Conservation (phyloP, 2,888 invertebrate genomes). For the Hipparchia semele region DNA sequence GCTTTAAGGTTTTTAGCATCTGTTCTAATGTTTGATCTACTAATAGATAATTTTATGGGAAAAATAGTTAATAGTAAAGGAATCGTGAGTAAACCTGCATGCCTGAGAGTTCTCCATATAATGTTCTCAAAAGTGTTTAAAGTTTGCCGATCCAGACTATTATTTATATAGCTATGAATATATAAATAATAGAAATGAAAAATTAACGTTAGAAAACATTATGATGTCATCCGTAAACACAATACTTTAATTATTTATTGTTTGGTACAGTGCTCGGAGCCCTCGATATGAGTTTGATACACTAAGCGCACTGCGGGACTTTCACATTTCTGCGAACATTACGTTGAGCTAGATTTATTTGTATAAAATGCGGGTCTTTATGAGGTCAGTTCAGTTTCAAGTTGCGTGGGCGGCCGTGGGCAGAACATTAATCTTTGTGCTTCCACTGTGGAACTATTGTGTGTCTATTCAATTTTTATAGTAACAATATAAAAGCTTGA, state of each 20-base stretch:
- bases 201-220: too few relatives aligned
- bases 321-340: conserved; percentile 25
- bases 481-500: conserved; percentile 10
- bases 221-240: too few relatives aligned
- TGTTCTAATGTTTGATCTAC: too few relatives aligned
- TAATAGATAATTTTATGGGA: too few relatives aligned
- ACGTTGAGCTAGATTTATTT: conserved; percentile 30
- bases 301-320: conserved; percentile 30
- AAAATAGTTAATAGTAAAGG: too few relatives aligned
- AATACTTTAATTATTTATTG: conserved; percentile 6
- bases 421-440: conserved; percentile 21
- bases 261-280: neutral
- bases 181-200: too few relatives aligned
- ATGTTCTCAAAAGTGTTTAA: too few relatives aligned
- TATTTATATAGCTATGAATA: too few relatives aligned
- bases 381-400: conserved; percentile 30
- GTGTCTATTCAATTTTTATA: conserved; percentile 18
- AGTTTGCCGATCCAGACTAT: too few relatives aligned
- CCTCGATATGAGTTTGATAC: conserved; percentile 22
- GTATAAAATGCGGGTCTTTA: conserved; percentile 29
- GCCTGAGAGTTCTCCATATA: too few relatives aligned
- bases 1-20: too few relatives aligned
- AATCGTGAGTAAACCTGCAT: too few relatives aligned
- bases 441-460: conserved; percentile 18
- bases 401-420: conserved; percentile 26